Evolutionary conservation across 2,888 invertebrate species (phyloP).

Genomic region (Cerastoderma edule): DNA sequence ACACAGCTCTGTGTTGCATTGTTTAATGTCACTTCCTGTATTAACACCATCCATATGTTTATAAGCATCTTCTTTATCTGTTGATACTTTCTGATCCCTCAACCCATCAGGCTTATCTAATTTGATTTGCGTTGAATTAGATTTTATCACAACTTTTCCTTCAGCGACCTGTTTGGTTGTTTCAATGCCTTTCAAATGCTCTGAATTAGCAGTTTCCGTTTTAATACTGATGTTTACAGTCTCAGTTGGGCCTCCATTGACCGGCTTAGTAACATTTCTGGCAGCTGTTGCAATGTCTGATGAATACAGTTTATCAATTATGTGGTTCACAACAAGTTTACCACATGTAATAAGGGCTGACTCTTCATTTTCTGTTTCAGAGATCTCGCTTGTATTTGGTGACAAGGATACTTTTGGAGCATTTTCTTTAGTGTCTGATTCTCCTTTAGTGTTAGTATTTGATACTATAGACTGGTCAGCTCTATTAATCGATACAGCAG

Average conservation of each 20-base stretch:
- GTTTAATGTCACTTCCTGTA: background rate
- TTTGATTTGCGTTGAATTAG: background rate
- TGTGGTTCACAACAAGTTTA: slow-evolving; percentile 72
- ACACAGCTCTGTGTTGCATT: no score
- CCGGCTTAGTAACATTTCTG: slow-evolving; percentile 18
- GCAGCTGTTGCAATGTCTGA: slow-evolving; percentile 51
- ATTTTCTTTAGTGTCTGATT: slow-evolving; percentile 45
- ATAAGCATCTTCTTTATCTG: background rate
- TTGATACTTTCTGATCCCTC: slow-evolving; percentile 76
- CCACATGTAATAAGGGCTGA: slow-evolving; percentile 70
- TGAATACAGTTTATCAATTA: slow-evolving; percentile 70
- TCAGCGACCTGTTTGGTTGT: no score
- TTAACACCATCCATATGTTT: background rate
- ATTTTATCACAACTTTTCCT: slow-evolving; percentile 7
- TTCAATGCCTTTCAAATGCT: no score
- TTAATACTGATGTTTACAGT: background rate
- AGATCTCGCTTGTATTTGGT: background rate
- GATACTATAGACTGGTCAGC: background rate
- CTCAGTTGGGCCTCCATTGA: background rate
- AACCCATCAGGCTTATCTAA: slow-evolving; percentile 37
- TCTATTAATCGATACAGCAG: no score
- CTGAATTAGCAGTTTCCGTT: no score
- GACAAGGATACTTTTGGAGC: no score
- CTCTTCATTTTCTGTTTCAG: slow-evolving; percentile 60
- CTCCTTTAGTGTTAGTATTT: background rate